Evolutionary conservation across 1,140 invertebrate species (phyloP).

Genomic region (Metopolophium dirhodum): DNA sequence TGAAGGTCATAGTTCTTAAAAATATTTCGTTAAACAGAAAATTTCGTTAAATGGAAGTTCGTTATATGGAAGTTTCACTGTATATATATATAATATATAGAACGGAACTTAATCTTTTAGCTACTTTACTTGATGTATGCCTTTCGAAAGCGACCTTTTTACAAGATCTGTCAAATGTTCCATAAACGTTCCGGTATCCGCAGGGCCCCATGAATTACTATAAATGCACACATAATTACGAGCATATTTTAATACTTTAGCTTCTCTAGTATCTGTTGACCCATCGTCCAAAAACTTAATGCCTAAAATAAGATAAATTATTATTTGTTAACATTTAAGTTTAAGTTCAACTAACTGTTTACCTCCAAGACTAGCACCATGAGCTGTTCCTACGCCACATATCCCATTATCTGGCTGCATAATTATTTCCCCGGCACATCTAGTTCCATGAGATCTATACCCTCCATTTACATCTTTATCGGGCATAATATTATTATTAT

Average conservation of each 20-base stretch:
- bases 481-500: constrained; percentile 77
- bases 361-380: constrained; percentile 79
- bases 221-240: constrained; percentile 81
- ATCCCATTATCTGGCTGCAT: constrained; percentile 84
- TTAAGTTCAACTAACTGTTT: constrained; percentile 58
- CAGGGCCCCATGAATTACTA: constrained; percentile 90
- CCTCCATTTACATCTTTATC: constrained; percentile 66
- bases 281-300: constrained; percentile 89
- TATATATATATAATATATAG: too few relatives aligned
- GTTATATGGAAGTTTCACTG: too few relatives aligned
- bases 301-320: constrained; percentile 64
- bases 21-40: too few relatives aligned
- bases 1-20: too few relatives aligned
- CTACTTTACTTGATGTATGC: constrained; percentile 74
- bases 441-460: constrained; percentile 80
- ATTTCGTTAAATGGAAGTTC: too few relatives aligned
- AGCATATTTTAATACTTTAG: constrained; percentile 73
- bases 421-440: constrained; percentile 85
- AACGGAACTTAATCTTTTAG: neutral
- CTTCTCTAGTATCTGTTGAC: constrained; percentile 88
- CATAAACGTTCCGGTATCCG: constrained; percentile 85
- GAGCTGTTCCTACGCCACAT: constrained; percentile 87
- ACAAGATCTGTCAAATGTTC: constrained; percentile 85
- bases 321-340: neutral
- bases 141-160: constrained; percentile 63